A percentile compares a stretch with the other conserved stretches of the same genome.
phyloP scores from a whole-genome alignment of 2,888 invertebrate species.

The Norana najaformis region DNA sequence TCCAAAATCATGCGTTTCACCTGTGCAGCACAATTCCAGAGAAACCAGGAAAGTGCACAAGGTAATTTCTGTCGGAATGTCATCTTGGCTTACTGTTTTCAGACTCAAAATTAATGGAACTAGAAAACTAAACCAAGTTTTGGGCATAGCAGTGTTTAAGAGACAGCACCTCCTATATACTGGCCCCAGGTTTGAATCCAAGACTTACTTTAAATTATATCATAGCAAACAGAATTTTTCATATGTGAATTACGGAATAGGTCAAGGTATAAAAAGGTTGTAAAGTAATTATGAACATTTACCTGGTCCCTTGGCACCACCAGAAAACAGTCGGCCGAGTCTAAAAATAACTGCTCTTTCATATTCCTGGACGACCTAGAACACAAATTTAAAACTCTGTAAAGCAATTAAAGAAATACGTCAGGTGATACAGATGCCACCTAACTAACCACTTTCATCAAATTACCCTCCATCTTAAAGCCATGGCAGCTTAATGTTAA shows the following conservation, averaged over 20 bases:
- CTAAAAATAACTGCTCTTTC: conserved; percentile 94
- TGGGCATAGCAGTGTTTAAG: neutral
- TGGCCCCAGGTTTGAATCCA: neutral
- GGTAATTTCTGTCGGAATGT: neutral
- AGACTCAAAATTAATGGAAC: neutral
- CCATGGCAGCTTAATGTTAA: too few relatives aligned
- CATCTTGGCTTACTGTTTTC: neutral
- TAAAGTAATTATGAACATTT: conserved; percentile 18
- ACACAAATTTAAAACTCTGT: neutral
- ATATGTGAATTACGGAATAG: too few relatives aligned
- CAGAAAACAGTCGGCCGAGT: conserved; percentile 82
- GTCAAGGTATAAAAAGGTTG: too few relatives aligned
- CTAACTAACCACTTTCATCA: too few relatives aligned
- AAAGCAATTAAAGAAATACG: neutral
- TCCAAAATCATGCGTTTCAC: neutral
- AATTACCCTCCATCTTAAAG: neutral
- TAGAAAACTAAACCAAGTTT: neutral
- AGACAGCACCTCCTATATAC: too few relatives aligned
- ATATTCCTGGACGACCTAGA: conserved; percentile 90
- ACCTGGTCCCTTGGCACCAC: conserved; percentile 83
- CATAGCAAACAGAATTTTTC: neutral
- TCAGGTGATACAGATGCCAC: neutral
- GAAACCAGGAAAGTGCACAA: neutral
- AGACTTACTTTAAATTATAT: too few relatives aligned
- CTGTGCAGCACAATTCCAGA: neutral